Evolutionary conservation across 2,888 invertebrate genomes (phyloP), one percentile per base, ranked within the genome.

Genomic region (Drosophila mimetica): DNA sequence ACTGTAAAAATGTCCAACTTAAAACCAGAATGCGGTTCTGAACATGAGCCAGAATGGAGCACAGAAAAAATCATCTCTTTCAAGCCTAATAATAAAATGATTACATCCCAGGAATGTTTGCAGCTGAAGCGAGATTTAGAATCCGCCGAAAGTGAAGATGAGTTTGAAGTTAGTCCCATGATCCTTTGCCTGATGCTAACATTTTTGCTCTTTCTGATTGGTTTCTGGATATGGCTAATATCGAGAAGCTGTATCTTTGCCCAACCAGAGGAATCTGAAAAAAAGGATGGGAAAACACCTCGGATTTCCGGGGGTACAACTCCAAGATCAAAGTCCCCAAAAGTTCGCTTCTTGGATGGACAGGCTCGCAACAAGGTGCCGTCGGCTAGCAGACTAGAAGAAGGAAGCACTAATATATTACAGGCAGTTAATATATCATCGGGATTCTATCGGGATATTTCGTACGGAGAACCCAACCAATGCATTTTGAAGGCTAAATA

Each of bases 31-130:
- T 20, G 20, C 25, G 11, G 1, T 9, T 18, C 13, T 2, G 30
- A 3, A 22, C 16, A 13, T 32, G 11, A 32, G 20, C 1, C 9
- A 4, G 34, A 13, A 9, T 44, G 42, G 34, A 44, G n/a, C 1
- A 7, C 44, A 30, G 46, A 25, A 6, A 22, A 37, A 2, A 8
- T 5, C 11, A 14, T 30, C 3, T 18, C 4, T 9, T 9, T 41
- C 13, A 14, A 0, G 8, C 48, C 39, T 16, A 7, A n/a, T 11
- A 28, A 20, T 3, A 74, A 71, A 14, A 59, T 80, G 1, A 78
- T 80, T 11, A 76, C 86, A 22, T 28, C 55, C 1, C 71, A 54
- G 6, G 83, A 80, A 28, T 80, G 79, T 30, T 20, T 64, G 30
- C 54, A 64, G 0, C 34, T 79, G 16, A 71, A 64, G 9, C 54